Evolutionary conservation across 2,113 vertebrate species (phyloP).

Genomic region (Aptenodytes patagonicus): DNA sequence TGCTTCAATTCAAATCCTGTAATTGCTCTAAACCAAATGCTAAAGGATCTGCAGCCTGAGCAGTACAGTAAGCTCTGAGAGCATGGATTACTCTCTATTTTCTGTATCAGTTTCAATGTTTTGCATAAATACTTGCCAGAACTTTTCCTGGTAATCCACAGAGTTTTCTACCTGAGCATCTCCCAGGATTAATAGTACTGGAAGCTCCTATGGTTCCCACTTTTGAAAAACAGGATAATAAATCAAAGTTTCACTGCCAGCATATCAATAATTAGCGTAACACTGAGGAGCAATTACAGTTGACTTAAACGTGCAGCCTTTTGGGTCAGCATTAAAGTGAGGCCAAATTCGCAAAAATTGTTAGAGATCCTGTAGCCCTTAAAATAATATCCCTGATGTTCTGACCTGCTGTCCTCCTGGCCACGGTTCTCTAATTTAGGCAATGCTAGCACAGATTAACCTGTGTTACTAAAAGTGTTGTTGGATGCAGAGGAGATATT

Average conservation of each 20-base stretch:
- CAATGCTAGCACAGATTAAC: not conserved
- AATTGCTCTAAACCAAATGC: not conserved
- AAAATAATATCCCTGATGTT: not conserved
- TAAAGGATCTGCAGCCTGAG: not conserved
- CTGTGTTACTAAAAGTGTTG: not conserved
- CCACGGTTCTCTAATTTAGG: not conserved
- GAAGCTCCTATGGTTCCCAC: fast-evolving
- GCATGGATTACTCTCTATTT: not conserved
- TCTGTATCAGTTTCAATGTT: not conserved
- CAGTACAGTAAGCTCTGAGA: not conserved
- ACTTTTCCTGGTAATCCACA: not conserved
- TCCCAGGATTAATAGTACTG: not conserved
- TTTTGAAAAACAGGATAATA: not conserved
- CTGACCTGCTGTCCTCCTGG: not conserved
- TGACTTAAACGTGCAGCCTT: not conserved
- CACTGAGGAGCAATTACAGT: not conserved
- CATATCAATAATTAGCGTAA: not conserved
- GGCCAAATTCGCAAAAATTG: not conserved
- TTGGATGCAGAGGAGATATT: not conserved
- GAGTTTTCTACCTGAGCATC: not conserved
- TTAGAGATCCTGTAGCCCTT: not conserved
- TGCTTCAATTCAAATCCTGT: not conserved
- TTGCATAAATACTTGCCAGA: not conserved
- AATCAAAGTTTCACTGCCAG: not conserved
- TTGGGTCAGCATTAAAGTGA: not conserved